A percentile compares a stretch with the other conserved stretches of the same genome.
phyloP scores from a whole-genome alignment of 2,113 vertebrate species.

The Bufo gargarizans region DNA sequence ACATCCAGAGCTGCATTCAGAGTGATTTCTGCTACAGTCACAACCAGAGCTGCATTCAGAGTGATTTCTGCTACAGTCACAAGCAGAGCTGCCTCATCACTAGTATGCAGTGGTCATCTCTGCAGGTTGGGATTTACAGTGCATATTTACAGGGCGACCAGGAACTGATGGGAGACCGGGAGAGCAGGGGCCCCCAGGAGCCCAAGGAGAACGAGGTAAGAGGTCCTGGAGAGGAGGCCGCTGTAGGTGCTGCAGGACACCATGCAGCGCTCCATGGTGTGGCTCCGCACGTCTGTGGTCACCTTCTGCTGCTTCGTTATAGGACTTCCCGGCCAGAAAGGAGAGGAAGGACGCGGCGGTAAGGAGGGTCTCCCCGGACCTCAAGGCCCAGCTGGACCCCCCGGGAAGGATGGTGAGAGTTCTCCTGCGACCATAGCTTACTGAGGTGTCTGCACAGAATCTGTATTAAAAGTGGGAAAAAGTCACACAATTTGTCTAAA shows the following conservation, averaged over 20 bases:
- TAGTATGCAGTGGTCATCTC: too few relatives aligned
- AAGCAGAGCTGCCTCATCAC: too few relatives aligned
- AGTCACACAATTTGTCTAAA: too few relatives aligned
- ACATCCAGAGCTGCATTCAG: too few relatives aligned
- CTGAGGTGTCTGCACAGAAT: too few relatives aligned
- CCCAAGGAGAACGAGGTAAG: not conserved
- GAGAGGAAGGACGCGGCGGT: constrained; percentile 1
- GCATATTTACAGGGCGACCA: not conserved
- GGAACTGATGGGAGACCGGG: not conserved
- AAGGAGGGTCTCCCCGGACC: not conserved
- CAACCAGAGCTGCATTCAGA: too few relatives aligned
- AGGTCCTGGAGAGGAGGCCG: not conserved
- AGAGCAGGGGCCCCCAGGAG: not conserved
- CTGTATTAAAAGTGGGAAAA: too few relatives aligned
- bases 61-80: too few relatives aligned
- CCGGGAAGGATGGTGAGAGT: not conserved
- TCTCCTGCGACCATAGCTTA: too few relatives aligned
- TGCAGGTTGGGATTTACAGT: not conserved
- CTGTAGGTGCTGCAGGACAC: not conserved
- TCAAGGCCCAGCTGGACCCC: not conserved
- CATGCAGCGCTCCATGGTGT: not conserved
- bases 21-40: too few relatives aligned
- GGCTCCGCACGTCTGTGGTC: not conserved
- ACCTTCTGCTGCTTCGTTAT: not conserved
- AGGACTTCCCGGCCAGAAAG: constrained; percentile 13